Conservation (phyloP, 2,113 vertebrate species). For the Deroptyus accipitrinus region DNA sequence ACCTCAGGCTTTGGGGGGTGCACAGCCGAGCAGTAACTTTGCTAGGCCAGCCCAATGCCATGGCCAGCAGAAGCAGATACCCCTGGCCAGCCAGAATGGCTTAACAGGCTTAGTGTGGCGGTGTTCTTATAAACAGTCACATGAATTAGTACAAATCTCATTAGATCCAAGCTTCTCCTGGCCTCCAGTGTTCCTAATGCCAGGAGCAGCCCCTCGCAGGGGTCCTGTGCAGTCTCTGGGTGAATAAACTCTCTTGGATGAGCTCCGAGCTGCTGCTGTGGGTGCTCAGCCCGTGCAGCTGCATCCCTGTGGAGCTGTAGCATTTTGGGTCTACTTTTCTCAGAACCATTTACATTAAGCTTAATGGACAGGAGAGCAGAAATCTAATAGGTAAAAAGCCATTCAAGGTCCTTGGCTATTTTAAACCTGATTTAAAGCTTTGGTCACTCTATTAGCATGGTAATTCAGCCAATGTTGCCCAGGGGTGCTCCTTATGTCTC, state of each 20-base stretch:
- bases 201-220: neutral
- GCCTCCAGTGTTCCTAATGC: neutral
- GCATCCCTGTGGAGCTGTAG: fast-evolving
- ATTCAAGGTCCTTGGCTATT: neutral
- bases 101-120: neutral
- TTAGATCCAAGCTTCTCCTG: neutral
- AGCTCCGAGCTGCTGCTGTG: neutral
- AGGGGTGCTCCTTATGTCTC: neutral
- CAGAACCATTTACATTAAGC: neutral
- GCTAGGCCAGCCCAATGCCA: fast-evolving
- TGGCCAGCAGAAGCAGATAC: fast-evolving
- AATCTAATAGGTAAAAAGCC: constrained; percentile 15
- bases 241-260: fast-evolving
- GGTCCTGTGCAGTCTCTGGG: fast-evolving
- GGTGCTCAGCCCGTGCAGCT: neutral
- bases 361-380: neutral
- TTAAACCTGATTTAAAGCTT: neutral
- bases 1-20: neutral
- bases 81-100: neutral
- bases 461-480: neutral
- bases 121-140: constrained; percentile 34
- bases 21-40: fast-evolving
- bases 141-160: constrained; percentile 56
- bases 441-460: neutral
- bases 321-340: neutral